Evolutionary conservation across 2,113 vertebrate species (phyloP).

Genomic region (Crotalus helleri): DNA sequence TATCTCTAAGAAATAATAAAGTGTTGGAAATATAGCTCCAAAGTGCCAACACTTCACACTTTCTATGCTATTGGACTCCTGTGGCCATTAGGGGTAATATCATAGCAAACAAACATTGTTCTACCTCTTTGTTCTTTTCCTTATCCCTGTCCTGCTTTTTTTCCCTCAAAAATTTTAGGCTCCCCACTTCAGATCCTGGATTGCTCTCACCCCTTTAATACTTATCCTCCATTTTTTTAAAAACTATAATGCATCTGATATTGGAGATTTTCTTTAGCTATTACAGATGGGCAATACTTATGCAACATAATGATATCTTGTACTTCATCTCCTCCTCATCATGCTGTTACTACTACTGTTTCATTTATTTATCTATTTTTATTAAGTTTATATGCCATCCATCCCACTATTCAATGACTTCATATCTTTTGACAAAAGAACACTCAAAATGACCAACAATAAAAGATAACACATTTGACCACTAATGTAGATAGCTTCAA

Average conservation of each 20-base stretch:
- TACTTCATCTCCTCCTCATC: background rate
- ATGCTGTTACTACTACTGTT: background rate
- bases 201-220: background rate
- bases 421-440: background rate
- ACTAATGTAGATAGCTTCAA: background rate
- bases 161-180: background rate
- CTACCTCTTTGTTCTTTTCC: background rate
- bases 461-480: background rate
- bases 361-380: background rate
- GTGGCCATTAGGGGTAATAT: background rate
- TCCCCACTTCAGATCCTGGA: background rate
- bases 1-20: background rate
- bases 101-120: background rate
- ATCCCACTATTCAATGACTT: background rate
- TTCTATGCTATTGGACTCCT: background rate
- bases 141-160: background rate
- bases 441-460: background rate
- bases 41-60: background rate
- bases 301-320: background rate
- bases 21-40: background rate
- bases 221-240: background rate
- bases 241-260: background rate
- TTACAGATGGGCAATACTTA: background rate
- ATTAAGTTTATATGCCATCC: background rate
- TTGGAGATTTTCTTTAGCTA: background rate